phyloP scores from a whole-genome alignment of 2,113 vertebrate genomes.

The Smithornis capensis region DNA sequence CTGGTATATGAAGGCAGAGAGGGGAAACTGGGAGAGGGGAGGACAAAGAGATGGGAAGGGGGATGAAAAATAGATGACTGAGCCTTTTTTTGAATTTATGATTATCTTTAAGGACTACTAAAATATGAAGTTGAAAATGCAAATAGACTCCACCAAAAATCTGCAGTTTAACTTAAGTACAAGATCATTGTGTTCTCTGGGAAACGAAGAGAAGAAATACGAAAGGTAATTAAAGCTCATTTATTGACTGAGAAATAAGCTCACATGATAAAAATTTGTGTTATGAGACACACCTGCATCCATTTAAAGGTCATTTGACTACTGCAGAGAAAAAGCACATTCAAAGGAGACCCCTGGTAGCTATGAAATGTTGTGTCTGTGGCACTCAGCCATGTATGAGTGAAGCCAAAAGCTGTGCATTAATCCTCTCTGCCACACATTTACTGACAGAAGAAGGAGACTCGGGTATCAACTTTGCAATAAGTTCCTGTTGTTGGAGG shows the following conservation, averaged over 20 bases:
- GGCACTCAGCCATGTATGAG: slow-evolving; percentile 6
- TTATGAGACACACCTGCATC: slow-evolving; percentile 45
- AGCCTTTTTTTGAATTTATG: background rate
- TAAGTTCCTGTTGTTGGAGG: slow-evolving; percentile 24
- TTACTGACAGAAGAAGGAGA: slow-evolving; percentile 25
- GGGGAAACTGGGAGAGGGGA: background rate
- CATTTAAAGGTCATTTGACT: slow-evolving; percentile 52
- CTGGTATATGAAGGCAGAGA: background rate
- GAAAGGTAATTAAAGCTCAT: slow-evolving; percentile 31
- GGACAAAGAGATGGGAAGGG: background rate
- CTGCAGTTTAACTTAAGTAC: background rate
- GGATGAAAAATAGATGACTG: background rate
- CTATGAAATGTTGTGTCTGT: slow-evolving; percentile 3
- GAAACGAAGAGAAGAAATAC: slow-evolving; percentile 3
- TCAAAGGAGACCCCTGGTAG: slow-evolving; percentile 19
- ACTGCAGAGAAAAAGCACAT: slow-evolving; percentile 28
- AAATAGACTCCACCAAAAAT: background rate
- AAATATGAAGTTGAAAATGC: background rate
- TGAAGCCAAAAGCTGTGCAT: slow-evolving; percentile 12
- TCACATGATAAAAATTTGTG: slow-evolving; percentile 10
- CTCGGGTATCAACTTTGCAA: background rate
- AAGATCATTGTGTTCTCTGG: background rate
- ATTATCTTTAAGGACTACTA: background rate
- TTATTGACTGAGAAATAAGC: background rate
- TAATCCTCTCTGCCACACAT: slow-evolving; percentile 27